These are phyloP conservation scores for Vicugna pacos DNA, from an alignment of 2,113 vertebrate genomes.

Conservation along the genomic window DNA sequence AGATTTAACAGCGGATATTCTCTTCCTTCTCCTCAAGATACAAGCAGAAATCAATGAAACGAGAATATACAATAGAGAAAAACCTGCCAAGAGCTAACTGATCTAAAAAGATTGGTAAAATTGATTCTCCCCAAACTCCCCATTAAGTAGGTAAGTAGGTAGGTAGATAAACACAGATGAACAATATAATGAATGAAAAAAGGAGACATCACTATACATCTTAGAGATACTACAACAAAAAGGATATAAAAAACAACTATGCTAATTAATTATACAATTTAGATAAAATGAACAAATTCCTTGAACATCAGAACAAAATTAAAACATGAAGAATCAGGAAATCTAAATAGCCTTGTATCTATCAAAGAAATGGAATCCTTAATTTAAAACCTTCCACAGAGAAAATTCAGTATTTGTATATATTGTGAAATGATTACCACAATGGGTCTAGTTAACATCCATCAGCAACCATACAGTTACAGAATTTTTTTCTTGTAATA, in stretches of 20 bases:
- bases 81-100: background rate
- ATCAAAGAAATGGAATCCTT: slow-evolving; percentile 50
- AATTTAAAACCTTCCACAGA: slow-evolving; percentile 56
- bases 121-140: background rate
- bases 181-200: slow-evolving; percentile 13
- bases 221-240: background rate
- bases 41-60: background rate
- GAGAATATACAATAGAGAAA: background rate
- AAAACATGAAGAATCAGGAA: slow-evolving; percentile 48
- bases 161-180: background rate
- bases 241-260: slow-evolving; percentile 20
- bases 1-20: background rate
- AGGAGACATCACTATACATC: background rate
- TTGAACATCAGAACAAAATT: slow-evolving; percentile 45
- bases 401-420: background rate
- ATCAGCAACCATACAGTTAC: background rate
- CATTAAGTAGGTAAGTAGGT: background rate
- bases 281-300: slow-evolving; percentile 32
- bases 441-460: background rate
- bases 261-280: background rate
- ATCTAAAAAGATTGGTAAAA: slow-evolving; percentile 21
- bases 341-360: background rate
- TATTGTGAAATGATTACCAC: background rate
- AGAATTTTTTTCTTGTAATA: background rate
- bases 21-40: background rate